A percentile compares a stretch with the other conserved stretches of the same genome.
These are phyloP conservation scores for Trichechus manatus DNA, from an alignment of 2,113 vertebrate species.

Conservation along the genomic window DNA sequence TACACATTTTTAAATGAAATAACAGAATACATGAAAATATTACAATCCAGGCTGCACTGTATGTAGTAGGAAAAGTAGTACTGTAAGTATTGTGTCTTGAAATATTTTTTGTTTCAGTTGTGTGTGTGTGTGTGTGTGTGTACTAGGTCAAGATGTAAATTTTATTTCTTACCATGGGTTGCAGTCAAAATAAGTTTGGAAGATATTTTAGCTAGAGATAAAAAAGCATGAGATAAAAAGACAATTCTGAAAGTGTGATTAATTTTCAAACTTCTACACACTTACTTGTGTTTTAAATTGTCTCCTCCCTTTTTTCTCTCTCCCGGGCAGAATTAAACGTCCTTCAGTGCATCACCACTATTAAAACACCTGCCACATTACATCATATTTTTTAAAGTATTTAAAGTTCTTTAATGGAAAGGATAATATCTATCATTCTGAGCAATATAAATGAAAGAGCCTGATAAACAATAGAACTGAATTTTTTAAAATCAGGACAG, in stretches of 20 bases:
- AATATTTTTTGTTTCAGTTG: background rate
- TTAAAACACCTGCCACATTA: background rate
- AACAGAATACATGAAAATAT: background rate
- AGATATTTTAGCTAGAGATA: background rate
- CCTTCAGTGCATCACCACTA: background rate
- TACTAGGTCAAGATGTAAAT: background rate
- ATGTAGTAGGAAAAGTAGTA: constrained; percentile 3
- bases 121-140: background rate
- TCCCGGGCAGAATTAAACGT: background rate
- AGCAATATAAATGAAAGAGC: background rate
- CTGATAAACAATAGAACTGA: background rate
- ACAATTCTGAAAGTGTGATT: background rate
- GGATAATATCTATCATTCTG: background rate
- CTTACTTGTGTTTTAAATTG: background rate
- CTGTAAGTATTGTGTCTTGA: background rate
- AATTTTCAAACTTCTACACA: background rate
- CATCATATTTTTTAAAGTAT: background rate
- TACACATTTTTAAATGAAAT: constrained; percentile 27
- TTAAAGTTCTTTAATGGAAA: constrained; percentile 11
- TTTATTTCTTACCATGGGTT: background rate
- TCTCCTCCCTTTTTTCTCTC: background rate
- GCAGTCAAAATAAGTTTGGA: background rate
- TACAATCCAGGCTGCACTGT: background rate
- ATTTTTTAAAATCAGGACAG: background rate
- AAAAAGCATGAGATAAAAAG: background rate